phyloP scores from a whole-genome alignment of 2,113 vertebrate genomes.

The Oenanthe oenanthe region DNA sequence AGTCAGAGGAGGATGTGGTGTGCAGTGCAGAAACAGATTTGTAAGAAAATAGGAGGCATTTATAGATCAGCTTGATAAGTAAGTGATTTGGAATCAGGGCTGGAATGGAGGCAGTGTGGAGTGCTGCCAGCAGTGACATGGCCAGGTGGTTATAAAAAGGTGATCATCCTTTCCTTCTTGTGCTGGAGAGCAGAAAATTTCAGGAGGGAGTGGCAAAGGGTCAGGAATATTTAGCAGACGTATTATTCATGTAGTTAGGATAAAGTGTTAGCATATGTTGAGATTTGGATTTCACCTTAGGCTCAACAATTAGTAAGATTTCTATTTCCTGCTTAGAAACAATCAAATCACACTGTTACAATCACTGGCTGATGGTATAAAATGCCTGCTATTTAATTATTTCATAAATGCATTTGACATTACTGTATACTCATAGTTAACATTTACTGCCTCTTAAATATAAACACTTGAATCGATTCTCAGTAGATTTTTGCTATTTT shows the following conservation, averaged over 20 bases:
- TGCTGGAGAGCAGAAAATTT: background rate
- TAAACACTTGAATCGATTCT: background rate
- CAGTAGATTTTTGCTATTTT: background rate
- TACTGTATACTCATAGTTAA: background rate
- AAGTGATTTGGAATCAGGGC: background rate
- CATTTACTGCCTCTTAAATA: background rate
- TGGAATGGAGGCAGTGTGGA: background rate
- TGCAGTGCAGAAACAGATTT: background rate
- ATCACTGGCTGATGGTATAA: background rate
- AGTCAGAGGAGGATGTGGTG: background rate
- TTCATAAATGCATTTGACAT: background rate
- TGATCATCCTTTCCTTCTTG: background rate
- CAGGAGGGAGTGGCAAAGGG: background rate
- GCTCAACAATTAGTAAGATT: background rate
- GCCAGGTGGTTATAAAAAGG: background rate
- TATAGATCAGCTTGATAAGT: background rate
- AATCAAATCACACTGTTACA: background rate
- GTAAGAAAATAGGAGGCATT: background rate
- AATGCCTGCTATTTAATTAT: background rate
- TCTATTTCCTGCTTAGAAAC: slow-evolving; percentile 16
- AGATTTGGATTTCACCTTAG: background rate
- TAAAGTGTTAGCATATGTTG: background rate
- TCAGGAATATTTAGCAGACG: background rate
- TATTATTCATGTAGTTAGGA: background rate
- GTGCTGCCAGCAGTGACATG: background rate